Conservation (phyloP, 1,140 invertebrate species). For the Carcinoscorpius rotundicauda region DNA sequence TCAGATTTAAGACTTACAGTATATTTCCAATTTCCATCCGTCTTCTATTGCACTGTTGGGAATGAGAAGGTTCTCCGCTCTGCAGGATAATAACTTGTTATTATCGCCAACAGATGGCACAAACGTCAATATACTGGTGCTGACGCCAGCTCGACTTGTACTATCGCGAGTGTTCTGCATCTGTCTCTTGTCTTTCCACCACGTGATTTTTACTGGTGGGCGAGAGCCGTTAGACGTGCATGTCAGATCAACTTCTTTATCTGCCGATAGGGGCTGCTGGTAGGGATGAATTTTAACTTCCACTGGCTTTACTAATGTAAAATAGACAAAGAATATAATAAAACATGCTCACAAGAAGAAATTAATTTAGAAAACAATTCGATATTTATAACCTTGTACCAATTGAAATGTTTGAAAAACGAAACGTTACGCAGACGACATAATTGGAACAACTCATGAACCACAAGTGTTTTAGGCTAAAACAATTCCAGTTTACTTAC, state of each 20-base stretch:
- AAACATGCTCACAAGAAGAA: no score
- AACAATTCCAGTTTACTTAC: conserved; percentile 29
- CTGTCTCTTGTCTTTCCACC: conserved; percentile 54
- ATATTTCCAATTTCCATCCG: conserved; percentile 70
- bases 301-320: conserved; percentile 58
- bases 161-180: conserved; percentile 28
- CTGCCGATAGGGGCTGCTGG: conserved; percentile 65
- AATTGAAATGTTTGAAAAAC: no score
- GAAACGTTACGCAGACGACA: no score
- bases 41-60: conserved; percentile 61
- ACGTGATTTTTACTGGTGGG: conserved; percentile 70
- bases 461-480: no score
- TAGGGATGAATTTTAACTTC: conserved; percentile 62
- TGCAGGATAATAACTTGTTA: conserved; percentile 64
- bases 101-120: conserved; percentile 60
- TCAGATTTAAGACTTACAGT: conserved; percentile 51
- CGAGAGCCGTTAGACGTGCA: conserved; percentile 73
- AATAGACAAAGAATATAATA: conserved; percentile 17
- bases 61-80: conserved; percentile 56
- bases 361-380: no score
- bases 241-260: conserved; percentile 62
- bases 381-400: no score
- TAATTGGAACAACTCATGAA: no score
- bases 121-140: conserved; percentile 65
- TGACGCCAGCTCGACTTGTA: conserved; percentile 42